These are phyloP conservation scores for Erythrocercus mccallii DNA, from an alignment of 2,113 vertebrate genomes.

Conservation along the genomic window DNA sequence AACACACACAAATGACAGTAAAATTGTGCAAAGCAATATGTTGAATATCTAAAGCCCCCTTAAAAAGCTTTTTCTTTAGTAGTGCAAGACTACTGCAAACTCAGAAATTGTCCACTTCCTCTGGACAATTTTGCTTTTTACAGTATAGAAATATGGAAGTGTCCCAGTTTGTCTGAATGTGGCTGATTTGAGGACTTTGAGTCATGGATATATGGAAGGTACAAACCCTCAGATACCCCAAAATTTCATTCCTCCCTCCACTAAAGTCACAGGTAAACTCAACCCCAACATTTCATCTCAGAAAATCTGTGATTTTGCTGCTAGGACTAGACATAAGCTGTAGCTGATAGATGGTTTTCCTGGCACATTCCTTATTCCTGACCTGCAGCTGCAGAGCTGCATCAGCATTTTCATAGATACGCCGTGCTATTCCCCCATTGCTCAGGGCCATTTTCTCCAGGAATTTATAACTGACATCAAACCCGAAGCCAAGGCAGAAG, in stretches of 20 bases:
- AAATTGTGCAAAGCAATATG: background rate
- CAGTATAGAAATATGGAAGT: background rate
- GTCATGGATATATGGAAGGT: fast-evolving
- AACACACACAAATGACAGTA: background rate
- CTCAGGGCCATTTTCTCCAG: slow-evolving; percentile 85
- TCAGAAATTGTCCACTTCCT: background rate
- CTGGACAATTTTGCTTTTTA: background rate
- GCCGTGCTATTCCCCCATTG: slow-evolving; percentile 86
- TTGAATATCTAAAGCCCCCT: background rate
- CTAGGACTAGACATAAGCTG: background rate
- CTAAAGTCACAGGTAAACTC: background rate
- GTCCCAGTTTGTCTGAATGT: background rate
- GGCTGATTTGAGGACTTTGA: background rate
- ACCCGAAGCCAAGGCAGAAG: slow-evolving; percentile 90
- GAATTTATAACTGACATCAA: slow-evolving; percentile 82
- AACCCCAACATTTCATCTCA: background rate
- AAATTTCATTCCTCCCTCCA: background rate
- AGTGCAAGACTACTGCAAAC: background rate
- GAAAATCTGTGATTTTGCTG: background rate
- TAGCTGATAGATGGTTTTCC: background rate
- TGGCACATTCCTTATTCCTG: background rate
- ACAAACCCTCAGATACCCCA: background rate
- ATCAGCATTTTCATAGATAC: slow-evolving; percentile 88
- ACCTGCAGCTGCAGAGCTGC: slow-evolving; percentile 90
- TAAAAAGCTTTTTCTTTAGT: background rate